Evolutionary conservation across 2,888 invertebrate species (phyloP).

Genomic region (Danaus chrysippus): DNA sequence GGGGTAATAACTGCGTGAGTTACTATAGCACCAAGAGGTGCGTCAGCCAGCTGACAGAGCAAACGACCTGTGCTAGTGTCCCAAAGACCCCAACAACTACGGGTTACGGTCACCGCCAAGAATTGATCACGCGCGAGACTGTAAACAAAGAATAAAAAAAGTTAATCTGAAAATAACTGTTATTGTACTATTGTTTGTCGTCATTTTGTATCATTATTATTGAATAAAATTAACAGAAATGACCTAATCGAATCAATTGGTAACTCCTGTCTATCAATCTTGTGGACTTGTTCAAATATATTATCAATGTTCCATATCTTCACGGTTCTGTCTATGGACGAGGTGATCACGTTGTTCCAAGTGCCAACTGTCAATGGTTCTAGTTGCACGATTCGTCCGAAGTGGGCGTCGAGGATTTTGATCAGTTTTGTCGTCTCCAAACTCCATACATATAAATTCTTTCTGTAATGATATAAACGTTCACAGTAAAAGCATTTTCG

Average conservation of each 20-base stretch:
- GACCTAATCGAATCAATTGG: conserved; percentile 95
- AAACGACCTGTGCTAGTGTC: conserved; percentile 91
- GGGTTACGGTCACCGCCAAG: conserved; percentile 94
- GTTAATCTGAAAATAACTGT: not conserved
- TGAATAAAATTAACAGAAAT: conserved; percentile 14
- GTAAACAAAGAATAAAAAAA: conserved; percentile 10
- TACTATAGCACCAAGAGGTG: conserved; percentile 95
- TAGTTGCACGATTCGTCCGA: conserved; percentile 95
- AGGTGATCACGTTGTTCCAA: conserved; percentile 97
- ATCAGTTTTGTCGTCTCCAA: conserved; percentile 88
- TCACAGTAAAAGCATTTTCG: not conserved
- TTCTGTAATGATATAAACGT: conserved; percentile 70
- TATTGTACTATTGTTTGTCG: not conserved
- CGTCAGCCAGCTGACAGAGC: conserved; percentile 92
- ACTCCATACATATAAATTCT: conserved; percentile 97
- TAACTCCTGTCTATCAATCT: conserved; percentile 96
- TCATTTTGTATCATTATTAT: not conserved
- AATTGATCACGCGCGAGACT: conserved; percentile 88
- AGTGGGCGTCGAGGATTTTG: conserved; percentile 97
- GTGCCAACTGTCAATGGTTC: conserved; percentile 91
- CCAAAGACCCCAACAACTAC: conserved; percentile 98
- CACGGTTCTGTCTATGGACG: conserved; percentile 97
- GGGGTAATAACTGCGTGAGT: conserved; percentile 94
- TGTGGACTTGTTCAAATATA: conserved; percentile 98
- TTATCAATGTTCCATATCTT: conserved; percentile 99